Evolutionary conservation across 1,140 invertebrate species (phyloP), one percentile per base, ranked within the genome.

Genomic region (Lepidurus apus): DNA sequence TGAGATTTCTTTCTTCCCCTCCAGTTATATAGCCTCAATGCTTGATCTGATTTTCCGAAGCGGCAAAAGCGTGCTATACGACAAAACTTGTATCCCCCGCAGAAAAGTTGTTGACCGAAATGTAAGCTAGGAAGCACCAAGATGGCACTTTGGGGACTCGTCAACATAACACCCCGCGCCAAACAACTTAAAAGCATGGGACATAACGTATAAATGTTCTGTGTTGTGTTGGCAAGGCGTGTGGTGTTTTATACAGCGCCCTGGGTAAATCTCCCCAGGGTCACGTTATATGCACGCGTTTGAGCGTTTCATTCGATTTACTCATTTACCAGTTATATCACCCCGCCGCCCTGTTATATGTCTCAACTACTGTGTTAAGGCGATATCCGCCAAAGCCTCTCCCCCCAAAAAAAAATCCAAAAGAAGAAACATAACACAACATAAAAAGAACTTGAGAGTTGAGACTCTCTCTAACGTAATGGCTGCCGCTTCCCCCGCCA

Each of bases 101-200:
- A 65, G 21, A 65, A 47, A 65, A 65, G 53, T 65, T 65, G 53
- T 65, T 65, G 53, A 65, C 53, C 53, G 53, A 65, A 65, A 65
- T 65, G 53, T 65, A 65, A 13, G 53, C 53, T 21, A 21, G 53
- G 53, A 65, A 65, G n/a, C 21, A n/a, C 53, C 53, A 65, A 65
- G 53, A 65, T 65, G 53, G 53, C 21, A 21, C 53, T 65, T 65
- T 21, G 13, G 53, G 53, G 53, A 65, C 53, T 65, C 53, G 53
- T 65, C 53, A 65, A 13, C 53, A 65, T 65, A 65, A 65, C 53
- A 13, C 17, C 53, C 53, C 17, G 1, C 53, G 53, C 53, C 34
- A 34, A 34, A 34, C 34, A 34, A 3, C 21, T 65, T 65, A 11
- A 65, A 65, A 65, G 53, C 53, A 21, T n/a, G 53, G 21, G 53